A percentile compares a stretch with the other conserved stretches of the same genome.
These are phyloP conservation scores for Drosophila lutescens DNA, from an alignment of 2,888 invertebrate species.

Conservation along the genomic window DNA sequence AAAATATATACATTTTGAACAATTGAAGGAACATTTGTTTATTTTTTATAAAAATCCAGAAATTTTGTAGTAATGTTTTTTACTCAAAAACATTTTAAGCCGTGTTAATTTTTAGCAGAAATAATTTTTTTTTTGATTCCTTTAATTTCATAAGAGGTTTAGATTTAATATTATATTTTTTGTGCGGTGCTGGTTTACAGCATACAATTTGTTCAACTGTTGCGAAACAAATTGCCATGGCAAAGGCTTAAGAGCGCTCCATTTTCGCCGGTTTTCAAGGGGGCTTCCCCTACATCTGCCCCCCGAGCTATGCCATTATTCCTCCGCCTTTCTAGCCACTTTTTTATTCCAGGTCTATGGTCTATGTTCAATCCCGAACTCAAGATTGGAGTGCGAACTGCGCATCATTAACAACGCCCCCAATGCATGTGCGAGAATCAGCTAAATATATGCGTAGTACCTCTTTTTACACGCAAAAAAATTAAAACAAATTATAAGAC, in stretches of 20 bases:
- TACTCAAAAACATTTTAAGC: too few relatives aligned
- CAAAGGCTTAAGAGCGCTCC: constrained; percentile 52
- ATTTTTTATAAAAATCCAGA: too few relatives aligned
- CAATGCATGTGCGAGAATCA: constrained; percentile 20
- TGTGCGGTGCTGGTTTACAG: constrained; percentile 29
- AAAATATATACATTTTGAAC: too few relatives aligned
- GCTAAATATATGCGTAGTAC: not conserved
- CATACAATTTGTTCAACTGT: constrained; percentile 71
- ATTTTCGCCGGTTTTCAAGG: constrained; percentile 16
- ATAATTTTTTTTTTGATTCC: too few relatives aligned
- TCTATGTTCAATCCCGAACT: constrained; percentile 32
- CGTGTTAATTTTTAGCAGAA: not conserved
- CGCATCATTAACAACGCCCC: constrained; percentile 44
- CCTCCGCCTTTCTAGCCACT: constrained; percentile 9
- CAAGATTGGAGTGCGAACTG: constrained; percentile 37
- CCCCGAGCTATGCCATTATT: constrained; percentile 1
- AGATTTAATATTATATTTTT: not conserved
- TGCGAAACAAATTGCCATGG: constrained; percentile 75
- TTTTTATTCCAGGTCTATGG: constrained; percentile 9
- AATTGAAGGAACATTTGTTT: too few relatives aligned
- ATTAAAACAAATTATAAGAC: too few relatives aligned
- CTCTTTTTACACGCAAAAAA: not conserved
- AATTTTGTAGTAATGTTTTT: too few relatives aligned
- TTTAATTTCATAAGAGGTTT: not conserved
- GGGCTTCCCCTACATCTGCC: not conserved